Conservation (phyloP, 30 jellyfish, hydroid and myxozoan species). For the Hydractinia echinata region DNA sequence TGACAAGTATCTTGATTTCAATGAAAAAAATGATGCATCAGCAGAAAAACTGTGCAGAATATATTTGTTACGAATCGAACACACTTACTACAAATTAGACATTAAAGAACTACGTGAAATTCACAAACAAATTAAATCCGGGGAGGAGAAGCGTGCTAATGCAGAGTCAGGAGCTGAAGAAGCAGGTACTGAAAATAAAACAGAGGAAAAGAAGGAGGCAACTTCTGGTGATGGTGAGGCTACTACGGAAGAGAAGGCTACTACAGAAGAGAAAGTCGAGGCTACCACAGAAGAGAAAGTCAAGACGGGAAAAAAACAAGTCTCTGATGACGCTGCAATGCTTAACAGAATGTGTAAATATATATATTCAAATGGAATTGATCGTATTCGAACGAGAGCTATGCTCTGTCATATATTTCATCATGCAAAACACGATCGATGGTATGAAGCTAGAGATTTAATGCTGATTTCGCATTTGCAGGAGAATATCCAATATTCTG, state of each 20-base stretch:
- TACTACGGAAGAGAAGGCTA: neutral
- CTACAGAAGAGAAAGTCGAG: conserved; percentile 26
- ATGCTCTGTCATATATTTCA: conserved; percentile 97
- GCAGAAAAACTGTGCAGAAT: conserved; percentile 57
- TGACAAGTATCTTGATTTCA: conserved; percentile 25
- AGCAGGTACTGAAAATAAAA: conserved; percentile 24
- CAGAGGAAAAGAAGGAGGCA: conserved; percentile 35
- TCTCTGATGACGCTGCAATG: conserved; percentile 47
- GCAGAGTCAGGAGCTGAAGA: conserved; percentile 16
- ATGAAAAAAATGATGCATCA: conserved; percentile 44
- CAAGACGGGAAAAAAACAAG: neutral
- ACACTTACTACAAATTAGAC: conserved; percentile 81
- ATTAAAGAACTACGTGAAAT: conserved; percentile 12
- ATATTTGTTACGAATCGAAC: conserved; percentile 88
- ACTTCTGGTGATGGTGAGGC: conserved; percentile 20
- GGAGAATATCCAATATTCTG: conserved; percentile 92
- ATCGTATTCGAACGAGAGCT: conserved; percentile 96
- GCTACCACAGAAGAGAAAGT: conserved; percentile 14
- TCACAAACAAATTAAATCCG: conserved; percentile 23
- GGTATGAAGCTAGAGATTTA: conserved; percentile 97
- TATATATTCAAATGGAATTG: conserved; percentile 88
- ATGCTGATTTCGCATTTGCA: conserved; percentile 94
- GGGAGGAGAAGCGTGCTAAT: conserved; percentile 28
- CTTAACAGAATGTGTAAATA: conserved; percentile 71
- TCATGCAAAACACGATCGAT: conserved; percentile 98